Evolutionary conservation across 2,113 vertebrate genomes (phyloP).

Genomic region (Martes martes): DNA sequence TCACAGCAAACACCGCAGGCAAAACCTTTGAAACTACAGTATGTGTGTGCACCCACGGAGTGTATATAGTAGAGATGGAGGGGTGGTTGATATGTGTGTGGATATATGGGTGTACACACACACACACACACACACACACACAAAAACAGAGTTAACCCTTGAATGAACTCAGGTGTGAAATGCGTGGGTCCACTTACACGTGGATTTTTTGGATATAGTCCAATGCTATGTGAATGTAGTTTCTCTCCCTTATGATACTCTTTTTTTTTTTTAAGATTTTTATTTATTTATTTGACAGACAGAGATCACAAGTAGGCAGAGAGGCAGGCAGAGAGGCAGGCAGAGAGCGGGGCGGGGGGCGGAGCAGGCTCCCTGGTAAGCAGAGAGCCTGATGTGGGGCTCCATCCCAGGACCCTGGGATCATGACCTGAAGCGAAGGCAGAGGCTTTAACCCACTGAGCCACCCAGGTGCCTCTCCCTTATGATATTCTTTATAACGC

Average conservation of each 20-base stretch:
- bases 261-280: not conserved
- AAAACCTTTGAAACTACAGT: not conserved
- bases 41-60: not conserved
- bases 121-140: not conserved
- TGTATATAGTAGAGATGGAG: not conserved
- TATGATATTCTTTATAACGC: not conserved
- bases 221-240: not conserved
- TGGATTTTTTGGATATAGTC: not conserved
- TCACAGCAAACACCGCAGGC: not conserved
- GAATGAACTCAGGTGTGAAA: not conserved
- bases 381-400: too few relatives aligned
- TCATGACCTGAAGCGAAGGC: too few relatives aligned
- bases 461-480: not conserved
- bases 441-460: too few relatives aligned
- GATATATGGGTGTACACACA: too few relatives aligned
- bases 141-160: not conserved
- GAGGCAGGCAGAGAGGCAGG: too few relatives aligned
- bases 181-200: not conserved
- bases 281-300: too few relatives aligned
- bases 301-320: too few relatives aligned
- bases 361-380: too few relatives aligned
- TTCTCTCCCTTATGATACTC: not conserved
- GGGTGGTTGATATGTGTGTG: not conserved
- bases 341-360: accelerated
- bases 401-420: too few relatives aligned